A percentile compares a stretch with the other conserved stretches of the same genome.
These are phyloP conservation scores for Drosophila borborema DNA, from an alignment of 2,888 invertebrate genomes.

Conservation along the genomic window DNA sequence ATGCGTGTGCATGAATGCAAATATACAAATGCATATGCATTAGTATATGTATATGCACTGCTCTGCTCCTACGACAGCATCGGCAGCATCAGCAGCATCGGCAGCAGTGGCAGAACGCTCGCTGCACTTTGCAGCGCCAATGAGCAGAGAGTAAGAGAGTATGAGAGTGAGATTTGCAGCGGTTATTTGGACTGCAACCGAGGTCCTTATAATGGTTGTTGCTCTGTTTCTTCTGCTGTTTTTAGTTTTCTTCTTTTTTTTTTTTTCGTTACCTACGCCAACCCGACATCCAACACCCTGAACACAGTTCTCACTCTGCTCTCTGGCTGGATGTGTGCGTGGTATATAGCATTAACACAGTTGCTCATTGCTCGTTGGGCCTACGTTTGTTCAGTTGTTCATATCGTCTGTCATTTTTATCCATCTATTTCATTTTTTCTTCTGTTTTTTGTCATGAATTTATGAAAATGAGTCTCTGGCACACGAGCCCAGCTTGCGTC, in stretches of 20 bases:
- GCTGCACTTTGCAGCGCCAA: slow-evolving; percentile 70
- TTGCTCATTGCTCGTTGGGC: slow-evolving; percentile 64
- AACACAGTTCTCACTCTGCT: slow-evolving; percentile 14
- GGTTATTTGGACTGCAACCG: slow-evolving; percentile 44
- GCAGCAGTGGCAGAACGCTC: slow-evolving; percentile 44
- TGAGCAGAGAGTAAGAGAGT: slow-evolving; percentile 11
- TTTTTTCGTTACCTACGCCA: slow-evolving; percentile 36
- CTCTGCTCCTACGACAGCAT: slow-evolving; percentile 25
- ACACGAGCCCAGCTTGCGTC: slow-evolving; percentile 57
- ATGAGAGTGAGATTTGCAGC: slow-evolving; percentile 44
- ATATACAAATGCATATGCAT: slow-evolving; percentile 5
- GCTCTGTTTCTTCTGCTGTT: slow-evolving; percentile 10
- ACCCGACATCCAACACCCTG: slow-evolving; percentile 15
- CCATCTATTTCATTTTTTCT: slow-evolving; percentile 42
- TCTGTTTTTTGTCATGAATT: slow-evolving; percentile 65
- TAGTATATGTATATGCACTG: slow-evolving; percentile 33
- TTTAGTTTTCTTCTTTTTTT: background rate
- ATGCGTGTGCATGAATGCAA: slow-evolving; percentile 5
- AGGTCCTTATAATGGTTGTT: slow-evolving; percentile 45
- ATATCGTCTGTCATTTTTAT: slow-evolving; percentile 67
- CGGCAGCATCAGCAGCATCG: slow-evolving; percentile 10
- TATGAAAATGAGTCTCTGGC: slow-evolving; percentile 76
- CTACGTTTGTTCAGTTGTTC: slow-evolving; percentile 73
- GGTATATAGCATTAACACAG: slow-evolving; percentile 75
- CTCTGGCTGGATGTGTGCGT: slow-evolving; percentile 40